phyloP scores from a whole-genome alignment of 2,113 vertebrate genomes.

The Thunnus maccoyii region DNA sequence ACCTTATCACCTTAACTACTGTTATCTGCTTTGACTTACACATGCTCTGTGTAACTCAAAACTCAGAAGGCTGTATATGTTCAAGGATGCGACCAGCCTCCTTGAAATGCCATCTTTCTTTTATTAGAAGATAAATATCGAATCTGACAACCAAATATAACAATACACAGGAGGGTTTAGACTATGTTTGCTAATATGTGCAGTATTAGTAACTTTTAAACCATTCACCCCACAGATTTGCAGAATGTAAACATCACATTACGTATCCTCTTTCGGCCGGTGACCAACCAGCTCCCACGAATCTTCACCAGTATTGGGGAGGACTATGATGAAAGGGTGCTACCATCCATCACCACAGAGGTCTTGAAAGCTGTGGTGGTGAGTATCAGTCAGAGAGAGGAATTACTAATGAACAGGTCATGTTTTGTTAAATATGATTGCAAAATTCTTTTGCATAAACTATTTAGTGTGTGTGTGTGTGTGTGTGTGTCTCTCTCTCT shows the following conservation, averaged over 20 bases:
- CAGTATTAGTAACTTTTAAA: neutral
- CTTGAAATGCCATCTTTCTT: neutral
- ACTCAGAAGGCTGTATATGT: neutral
- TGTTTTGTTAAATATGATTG: neutral
- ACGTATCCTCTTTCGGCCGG: conserved; percentile 94
- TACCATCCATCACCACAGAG: conserved; percentile 93
- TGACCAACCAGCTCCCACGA: conserved; percentile 90
- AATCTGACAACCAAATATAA: too few species aligned
- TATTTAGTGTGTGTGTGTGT: neutral
- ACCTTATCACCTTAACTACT: neutral
- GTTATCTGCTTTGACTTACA: neutral
- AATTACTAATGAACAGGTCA: neutral
- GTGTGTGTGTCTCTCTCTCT: neutral
- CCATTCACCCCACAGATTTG: conserved; percentile 86
- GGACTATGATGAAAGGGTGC: conserved; percentile 96
- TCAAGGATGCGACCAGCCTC: neutral
- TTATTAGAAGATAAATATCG: too few species aligned
- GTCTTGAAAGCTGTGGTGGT: conserved; percentile 86
- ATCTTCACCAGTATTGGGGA: conserved; percentile 98
- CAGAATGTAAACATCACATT: conserved; percentile 99
- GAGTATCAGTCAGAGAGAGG: conserved; percentile 38
- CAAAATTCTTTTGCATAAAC: too few species aligned
- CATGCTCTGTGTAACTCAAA: neutral
- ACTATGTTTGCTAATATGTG: neutral
- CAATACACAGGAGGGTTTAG: too few species aligned